phyloP scores from a whole-genome alignment of 2,797 vertebrate species.

The Galago senegalensis region DNA sequence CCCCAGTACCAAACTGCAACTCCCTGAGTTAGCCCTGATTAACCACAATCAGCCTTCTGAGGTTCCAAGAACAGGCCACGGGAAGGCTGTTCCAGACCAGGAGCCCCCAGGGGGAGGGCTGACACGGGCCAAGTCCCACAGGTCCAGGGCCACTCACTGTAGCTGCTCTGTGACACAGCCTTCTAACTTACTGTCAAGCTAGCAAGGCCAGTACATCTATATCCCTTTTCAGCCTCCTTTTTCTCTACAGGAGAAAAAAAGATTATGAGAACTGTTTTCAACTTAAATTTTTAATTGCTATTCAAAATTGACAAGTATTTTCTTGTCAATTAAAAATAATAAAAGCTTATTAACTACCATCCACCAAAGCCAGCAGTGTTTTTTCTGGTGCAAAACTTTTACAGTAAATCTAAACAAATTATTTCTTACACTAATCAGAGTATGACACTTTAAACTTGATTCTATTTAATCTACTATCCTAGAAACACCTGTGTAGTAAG shows the following conservation, averaged over 20 bases:
- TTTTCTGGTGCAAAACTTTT: constrained; percentile 18
- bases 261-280: background rate
- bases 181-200: background rate
- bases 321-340: background rate
- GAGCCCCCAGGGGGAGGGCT: fast-evolving
- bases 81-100: background rate
- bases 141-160: background rate
- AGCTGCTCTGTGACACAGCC: background rate
- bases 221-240: background rate
- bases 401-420: background rate
- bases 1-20: background rate
- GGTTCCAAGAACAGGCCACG: no score
- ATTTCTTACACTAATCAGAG: background rate
- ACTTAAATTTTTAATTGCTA: background rate
- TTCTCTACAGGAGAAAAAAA: background rate
- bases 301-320: background rate
- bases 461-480: background rate
- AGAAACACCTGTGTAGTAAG: background rate
- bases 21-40: background rate
- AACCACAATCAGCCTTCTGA: background rate
- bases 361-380: background rate
- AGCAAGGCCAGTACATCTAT: background rate
- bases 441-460: background rate
- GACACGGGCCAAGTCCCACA: background rate
- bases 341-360: constrained; percentile 44